Evolutionary conservation across 2,797 vertebrate genomes (phyloP).

Genomic region (Lacerta agilis): DNA sequence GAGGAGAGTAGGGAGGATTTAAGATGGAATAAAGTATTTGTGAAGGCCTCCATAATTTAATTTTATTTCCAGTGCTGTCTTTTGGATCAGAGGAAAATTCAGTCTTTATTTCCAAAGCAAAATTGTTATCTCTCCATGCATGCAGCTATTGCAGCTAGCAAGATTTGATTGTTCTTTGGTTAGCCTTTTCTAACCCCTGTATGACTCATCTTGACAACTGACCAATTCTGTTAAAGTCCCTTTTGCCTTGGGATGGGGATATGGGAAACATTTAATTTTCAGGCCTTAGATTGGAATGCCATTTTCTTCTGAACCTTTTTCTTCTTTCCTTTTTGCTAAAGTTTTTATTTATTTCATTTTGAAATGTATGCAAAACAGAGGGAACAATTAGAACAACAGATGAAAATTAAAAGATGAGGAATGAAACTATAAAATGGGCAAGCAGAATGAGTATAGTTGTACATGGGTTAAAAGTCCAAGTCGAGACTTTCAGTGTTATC

Average conservation of each 20-base stretch:
- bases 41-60: slow-evolving; percentile 43
- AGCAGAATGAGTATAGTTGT: no score
- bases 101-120: slow-evolving; percentile 55
- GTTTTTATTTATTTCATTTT: no score
- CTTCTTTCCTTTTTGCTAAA: no score
- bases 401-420: no score
- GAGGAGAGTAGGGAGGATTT: slow-evolving; percentile 27
- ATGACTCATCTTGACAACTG: slow-evolving; percentile 66
- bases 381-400: no score
- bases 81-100: slow-evolving; percentile 35
- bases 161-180: slow-evolving; percentile 48
- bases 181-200: slow-evolving; percentile 44
- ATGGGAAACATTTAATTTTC: slow-evolving; percentile 40
- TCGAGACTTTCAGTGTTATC: no score
- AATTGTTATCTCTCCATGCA: slow-evolving; percentile 54
- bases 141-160: slow-evolving; percentile 43
- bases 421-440: no score
- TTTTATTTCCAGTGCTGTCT: slow-evolving; percentile 63
- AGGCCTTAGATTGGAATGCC: slow-evolving; percentile 22
- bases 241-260: neutral
- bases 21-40: slow-evolving; percentile 43
- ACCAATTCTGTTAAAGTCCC: slow-evolving; percentile 40
- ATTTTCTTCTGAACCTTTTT: slow-evolving; percentile 13
- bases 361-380: no score
- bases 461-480: no score